Evolutionary conservation across 64 coral and sea anemone species (phyloP).

Genomic region (Orbicella faveolata): DNA sequence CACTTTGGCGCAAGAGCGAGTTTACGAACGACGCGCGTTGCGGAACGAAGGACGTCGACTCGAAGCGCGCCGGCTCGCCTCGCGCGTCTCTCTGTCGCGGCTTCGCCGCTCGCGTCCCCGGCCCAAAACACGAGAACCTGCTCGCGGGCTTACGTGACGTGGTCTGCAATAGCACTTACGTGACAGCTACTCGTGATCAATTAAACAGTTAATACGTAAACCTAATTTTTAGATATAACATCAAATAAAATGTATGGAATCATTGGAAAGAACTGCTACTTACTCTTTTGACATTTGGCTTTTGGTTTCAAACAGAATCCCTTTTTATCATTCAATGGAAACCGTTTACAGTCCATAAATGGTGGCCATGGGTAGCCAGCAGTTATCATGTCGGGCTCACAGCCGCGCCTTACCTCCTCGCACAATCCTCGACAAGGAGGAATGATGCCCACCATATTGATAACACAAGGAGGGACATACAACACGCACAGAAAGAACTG

Average conservation of each 20-base stretch:
- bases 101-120: too few relatives aligned
- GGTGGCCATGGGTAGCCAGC: not conserved
- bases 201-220: not conserved
- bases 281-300: not conserved
- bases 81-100: too few relatives aligned
- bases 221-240: not conserved
- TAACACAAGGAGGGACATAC: conserved; percentile 10
- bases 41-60: too few relatives aligned
- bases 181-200: too few relatives aligned
- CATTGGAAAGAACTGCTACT: not conserved
- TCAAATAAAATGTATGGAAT: not conserved
- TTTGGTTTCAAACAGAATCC: conserved; percentile 25
- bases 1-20: too few relatives aligned
- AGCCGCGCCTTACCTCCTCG: conserved; percentile 10
- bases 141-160: too few relatives aligned
- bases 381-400: not conserved
- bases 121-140: too few relatives aligned
- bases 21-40: too few relatives aligned
- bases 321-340: not conserved
- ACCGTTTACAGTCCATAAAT: not conserved
- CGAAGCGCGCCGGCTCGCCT: too few relatives aligned
- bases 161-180: too few relatives aligned
- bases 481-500: conserved; percentile 24
- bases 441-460: not conserved
- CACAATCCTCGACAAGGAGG: conserved; percentile 20